These are phyloP conservation scores for Hipparchia semele DNA, from an alignment of 2,888 invertebrate species.

Conservation along the genomic window DNA sequence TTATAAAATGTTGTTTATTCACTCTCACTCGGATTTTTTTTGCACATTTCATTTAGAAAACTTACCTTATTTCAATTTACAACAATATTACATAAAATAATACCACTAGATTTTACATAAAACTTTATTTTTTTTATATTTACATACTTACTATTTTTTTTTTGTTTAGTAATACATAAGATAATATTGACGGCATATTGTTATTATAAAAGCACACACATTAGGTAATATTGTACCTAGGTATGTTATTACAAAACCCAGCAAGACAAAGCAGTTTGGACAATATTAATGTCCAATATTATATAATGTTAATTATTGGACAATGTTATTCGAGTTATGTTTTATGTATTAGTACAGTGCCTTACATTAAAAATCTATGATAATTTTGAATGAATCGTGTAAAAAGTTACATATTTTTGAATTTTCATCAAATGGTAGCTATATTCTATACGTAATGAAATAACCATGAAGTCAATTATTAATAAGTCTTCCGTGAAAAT, in stretches of 20 bases:
- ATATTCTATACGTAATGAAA: slow-evolving; percentile 21
- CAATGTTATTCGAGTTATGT: too few relatives aligned
- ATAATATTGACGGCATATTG: too few relatives aligned
- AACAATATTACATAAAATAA: neutral
- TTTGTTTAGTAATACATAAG: neutral
- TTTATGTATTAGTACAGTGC: too few relatives aligned
- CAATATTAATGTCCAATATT: too few relatives aligned
- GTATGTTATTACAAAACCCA: too few relatives aligned
- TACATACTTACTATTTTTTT: neutral
- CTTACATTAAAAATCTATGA: too few relatives aligned
- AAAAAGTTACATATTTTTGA: neutral
- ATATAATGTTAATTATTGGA: too few relatives aligned
- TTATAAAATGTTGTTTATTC: neutral
- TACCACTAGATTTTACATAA: neutral
- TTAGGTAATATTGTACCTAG: too few relatives aligned
- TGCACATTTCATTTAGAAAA: neutral
- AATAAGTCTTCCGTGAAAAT: slow-evolving; percentile 61
- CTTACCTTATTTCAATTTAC: neutral
- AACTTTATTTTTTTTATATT: neutral
- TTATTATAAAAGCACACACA: too few relatives aligned
- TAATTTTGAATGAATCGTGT: too few relatives aligned
- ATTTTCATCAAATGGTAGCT: slow-evolving; percentile 33
- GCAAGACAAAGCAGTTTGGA: too few relatives aligned
- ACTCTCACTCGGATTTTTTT: neutral
- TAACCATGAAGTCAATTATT: slow-evolving; percentile 58